A percentile compares a stretch with the other conserved stretches of the same genome.
These are phyloP conservation scores for Beris morrisii DNA, from an alignment of 2,888 invertebrate genomes.

Conservation along the genomic window DNA sequence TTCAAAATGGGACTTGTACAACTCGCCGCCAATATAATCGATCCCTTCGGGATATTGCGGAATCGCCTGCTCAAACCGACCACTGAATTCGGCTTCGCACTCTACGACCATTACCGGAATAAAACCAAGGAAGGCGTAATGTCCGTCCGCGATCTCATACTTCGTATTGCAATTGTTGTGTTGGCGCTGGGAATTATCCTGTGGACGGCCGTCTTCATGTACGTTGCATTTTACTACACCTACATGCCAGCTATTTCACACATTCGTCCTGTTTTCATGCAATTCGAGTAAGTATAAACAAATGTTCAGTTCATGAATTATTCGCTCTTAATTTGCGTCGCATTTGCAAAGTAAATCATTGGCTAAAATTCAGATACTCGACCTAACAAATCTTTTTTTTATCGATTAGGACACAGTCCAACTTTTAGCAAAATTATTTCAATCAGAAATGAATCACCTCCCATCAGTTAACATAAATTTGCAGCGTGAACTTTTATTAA, in stretches of 20 bases:
- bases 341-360: not conserved
- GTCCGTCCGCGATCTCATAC: constrained; percentile 65
- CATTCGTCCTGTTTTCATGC: constrained; percentile 79
- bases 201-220: constrained; percentile 88
- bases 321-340: not conserved
- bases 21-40: constrained; percentile 47
- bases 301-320: not conserved
- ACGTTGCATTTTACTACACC: constrained; percentile 86
- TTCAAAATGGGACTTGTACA: constrained; percentile 38
- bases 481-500: no score
- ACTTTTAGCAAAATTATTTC: no score
- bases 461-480: no score
- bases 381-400: no score
- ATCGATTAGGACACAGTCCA: no score
- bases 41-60: constrained; percentile 52
- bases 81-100: constrained; percentile 57
- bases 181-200: constrained; percentile 73
- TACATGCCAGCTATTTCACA: constrained; percentile 89
- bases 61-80: constrained; percentile 55
- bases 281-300: constrained; percentile 70
- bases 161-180: constrained; percentile 68
- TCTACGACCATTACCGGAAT: constrained; percentile 62
- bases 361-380: no score
- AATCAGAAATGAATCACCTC: no score
- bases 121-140: constrained; percentile 68